Evolutionary conservation across 2,113 vertebrate genomes (phyloP).

Genomic region (Ibidorhyncha struthersii): DNA sequence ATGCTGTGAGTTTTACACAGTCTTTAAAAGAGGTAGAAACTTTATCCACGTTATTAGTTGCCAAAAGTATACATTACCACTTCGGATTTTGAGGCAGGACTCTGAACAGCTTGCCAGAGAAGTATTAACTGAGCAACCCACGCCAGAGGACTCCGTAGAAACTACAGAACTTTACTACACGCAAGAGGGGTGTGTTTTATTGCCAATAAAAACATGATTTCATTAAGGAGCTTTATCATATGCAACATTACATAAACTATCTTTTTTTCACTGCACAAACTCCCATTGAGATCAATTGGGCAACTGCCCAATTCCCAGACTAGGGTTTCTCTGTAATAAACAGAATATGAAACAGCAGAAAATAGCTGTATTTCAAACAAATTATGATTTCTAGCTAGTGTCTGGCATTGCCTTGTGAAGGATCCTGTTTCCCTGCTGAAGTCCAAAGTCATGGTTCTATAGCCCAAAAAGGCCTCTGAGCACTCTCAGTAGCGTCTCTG

Average conservation of each 20-base stretch:
- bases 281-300: background rate
- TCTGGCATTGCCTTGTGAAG: background rate
- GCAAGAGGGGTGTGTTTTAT: background rate
- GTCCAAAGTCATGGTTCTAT: background rate
- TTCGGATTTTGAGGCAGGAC: conserved; percentile 5
- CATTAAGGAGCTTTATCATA: conserved; percentile 38
- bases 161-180: background rate
- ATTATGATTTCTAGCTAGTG: background rate
- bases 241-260: background rate
- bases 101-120: background rate
- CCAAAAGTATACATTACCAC: background rate
- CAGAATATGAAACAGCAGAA: background rate
- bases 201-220: conserved; percentile 9
- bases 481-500: background rate
- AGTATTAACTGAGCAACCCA: background rate
- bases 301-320: background rate
- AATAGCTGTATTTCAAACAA: background rate
- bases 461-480: background rate
- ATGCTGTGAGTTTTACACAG: background rate
- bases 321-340: background rate
- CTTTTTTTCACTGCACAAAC: background rate
- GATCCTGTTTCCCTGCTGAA: background rate
- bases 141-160: background rate
- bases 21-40: background rate
- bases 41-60: background rate